Evolutionary conservation across 2,888 invertebrate genomes (phyloP).

Genomic region (Resseliella maxima): DNA sequence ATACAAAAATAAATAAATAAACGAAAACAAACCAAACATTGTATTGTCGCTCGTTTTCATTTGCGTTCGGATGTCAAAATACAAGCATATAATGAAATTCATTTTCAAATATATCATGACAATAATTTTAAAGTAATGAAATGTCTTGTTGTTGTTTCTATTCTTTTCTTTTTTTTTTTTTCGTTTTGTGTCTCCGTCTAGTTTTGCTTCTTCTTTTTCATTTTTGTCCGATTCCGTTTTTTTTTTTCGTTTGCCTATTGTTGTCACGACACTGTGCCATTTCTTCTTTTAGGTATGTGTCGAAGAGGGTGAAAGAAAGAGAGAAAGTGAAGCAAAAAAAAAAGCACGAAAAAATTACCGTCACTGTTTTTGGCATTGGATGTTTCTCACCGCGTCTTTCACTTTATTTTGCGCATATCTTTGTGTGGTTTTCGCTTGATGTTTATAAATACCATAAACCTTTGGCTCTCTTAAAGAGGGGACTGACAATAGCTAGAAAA

Average conservation of each 20-base stretch:
- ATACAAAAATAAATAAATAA: background rate
- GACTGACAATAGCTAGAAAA: background rate
- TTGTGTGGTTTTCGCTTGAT: constrained; percentile 28
- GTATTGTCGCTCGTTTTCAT: constrained; percentile 35
- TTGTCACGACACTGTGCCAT: background rate
- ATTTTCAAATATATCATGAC: constrained; percentile 46
- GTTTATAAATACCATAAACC: constrained; percentile 47
- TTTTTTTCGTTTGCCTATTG: background rate
- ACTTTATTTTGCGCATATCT: constrained; percentile 24
- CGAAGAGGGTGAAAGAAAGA: background rate
- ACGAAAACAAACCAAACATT: background rate
- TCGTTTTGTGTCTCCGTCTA: no score
- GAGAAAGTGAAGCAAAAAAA: background rate
- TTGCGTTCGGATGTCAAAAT: constrained; percentile 41
- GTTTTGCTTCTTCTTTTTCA: background rate
- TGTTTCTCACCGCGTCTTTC: background rate
- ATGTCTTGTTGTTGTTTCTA: constrained; percentile 3
- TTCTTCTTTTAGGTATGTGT: background rate
- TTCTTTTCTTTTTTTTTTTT: background rate
- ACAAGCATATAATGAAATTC: constrained; percentile 48
- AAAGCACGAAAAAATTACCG: no score
- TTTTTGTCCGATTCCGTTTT: background rate
- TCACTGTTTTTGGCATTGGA: constrained; percentile 40
- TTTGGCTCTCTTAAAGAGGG: background rate
- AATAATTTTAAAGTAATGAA: constrained; percentile 51